Base-by-base conservation (phyloP, 53 echinoderm and acorn worm genomes). In the Holothuria leucospilota region DNA sequence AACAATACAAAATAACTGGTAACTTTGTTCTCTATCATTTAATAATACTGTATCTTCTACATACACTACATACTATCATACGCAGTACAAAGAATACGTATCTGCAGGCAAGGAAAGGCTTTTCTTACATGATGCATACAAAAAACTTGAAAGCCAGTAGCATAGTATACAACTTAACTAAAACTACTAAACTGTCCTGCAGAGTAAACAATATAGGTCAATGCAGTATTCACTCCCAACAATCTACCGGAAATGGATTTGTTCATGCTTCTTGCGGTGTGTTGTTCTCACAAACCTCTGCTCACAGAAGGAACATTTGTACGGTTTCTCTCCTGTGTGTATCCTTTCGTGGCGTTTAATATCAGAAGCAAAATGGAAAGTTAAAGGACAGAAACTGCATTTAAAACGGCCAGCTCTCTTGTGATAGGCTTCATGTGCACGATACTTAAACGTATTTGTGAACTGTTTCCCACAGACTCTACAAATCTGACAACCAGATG, bases 251-350 rank as follows among this genome's bases (percentile, higher is more conserved):
- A 29, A 30, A 59, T 80, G 80, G 11, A 61, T 80, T 24, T 28
- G 29, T 59, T 60, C 34, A 9, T 80, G 80, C 59, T 29, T 80
- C 27, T 80, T 80, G 38, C 80, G 20, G 38, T 80, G 53, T 15
- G 80, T 59, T 29, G 38, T 20, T 61, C 59, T 58, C 4, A 58
- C 59, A 21, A 80, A 80, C 29, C 80, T 59, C 13, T 56, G 80
- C 52, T 59, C 80, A 28, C 80, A 80, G 11, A 61, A 58, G 27
- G 80, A 80, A 20, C 80, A 80, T 20, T 59, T 80, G 80, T 60
- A 80, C 16, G 80, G 80, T 59, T 80, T 80, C 38, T 80, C 80
- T 30, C 80, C 80, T 2, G 80, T 80, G 61, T 80, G 80, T 15
- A 34, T 29, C 38, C 59, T 15, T 14, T 80, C 80, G 30, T 80